These are phyloP conservation scores for Margarornis squamiger DNA, from an alignment of 2,797 vertebrate genomes.

Conservation along the genomic window DNA sequence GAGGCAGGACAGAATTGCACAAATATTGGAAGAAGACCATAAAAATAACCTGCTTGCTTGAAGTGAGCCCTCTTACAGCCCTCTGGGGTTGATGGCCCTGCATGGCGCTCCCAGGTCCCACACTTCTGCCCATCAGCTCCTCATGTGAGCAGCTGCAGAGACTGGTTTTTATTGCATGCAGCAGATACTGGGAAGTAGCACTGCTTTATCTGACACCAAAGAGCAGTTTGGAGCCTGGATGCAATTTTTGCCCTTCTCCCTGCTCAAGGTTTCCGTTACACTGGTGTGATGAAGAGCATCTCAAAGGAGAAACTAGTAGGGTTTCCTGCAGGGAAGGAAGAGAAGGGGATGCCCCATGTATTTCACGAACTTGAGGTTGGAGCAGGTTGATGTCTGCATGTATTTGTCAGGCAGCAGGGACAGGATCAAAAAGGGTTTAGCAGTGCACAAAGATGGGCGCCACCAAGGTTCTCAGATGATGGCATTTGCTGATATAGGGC, in stretches of 20 bases:
- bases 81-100: background rate
- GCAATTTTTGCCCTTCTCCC: background rate
- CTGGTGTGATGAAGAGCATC: background rate
- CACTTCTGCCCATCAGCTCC: background rate
- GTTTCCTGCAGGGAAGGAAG: background rate
- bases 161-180: background rate
- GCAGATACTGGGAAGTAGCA: background rate
- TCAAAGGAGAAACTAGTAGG: background rate
- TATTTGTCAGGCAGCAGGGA: background rate
- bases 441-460: background rate
- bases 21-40: background rate
- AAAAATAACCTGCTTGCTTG: background rate
- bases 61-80: background rate
- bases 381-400: background rate
- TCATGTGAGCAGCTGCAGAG: background rate
- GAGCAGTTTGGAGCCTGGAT: background rate
- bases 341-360: background rate
- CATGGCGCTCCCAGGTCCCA: background rate
- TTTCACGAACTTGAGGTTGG: background rate
- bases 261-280: background rate
- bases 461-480: accelerated
- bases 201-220: background rate
- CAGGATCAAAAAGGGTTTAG: background rate
- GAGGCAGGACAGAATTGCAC: background rate
- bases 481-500: background rate